phyloP scores from a whole-genome alignment of 2,113 vertebrate genomes.

The Psammodynastes pulverulentus region DNA sequence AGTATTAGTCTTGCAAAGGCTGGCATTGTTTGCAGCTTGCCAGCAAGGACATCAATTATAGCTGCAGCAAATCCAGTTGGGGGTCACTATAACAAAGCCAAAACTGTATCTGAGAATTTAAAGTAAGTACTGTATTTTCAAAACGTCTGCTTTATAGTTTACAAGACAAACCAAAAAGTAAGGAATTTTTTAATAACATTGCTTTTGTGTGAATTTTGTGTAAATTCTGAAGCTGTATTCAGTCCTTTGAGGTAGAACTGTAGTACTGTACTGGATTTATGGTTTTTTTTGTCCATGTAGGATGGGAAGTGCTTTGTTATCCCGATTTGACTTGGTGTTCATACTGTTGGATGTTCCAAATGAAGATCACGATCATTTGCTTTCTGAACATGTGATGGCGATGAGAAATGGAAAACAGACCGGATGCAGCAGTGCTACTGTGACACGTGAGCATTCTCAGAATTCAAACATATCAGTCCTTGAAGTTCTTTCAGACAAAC shows the following conservation, averaged over 20 bases:
- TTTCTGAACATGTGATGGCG: slow-evolving; percentile 95
- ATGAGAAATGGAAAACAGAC: slow-evolving; percentile 77
- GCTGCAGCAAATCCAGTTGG: slow-evolving; percentile 94
- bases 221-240: neutral
- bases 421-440: slow-evolving; percentile 65
- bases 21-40: slow-evolving; percentile 92
- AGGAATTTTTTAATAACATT: neutral
- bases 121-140: slow-evolving; percentile 78
- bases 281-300: slow-evolving; percentile 60
- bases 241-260: neutral
- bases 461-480: slow-evolving; percentile 80
- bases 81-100: slow-evolving; percentile 95
- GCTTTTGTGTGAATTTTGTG: neutral
- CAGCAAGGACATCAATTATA: slow-evolving; percentile 89
- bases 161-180: neutral
- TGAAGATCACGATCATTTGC: slow-evolving; percentile 88
- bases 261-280: neutral
- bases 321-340: slow-evolving; percentile 94
- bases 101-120: slow-evolving; percentile 95
- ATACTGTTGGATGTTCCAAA: slow-evolving; percentile 94
- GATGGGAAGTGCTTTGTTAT: slow-evolving; percentile 93
- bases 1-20: slow-evolving; percentile 97
- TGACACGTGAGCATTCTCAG: slow-evolving; percentile 63
- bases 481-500: slow-evolving; percentile 75
- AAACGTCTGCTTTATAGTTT: slow-evolving; percentile 20